Base-by-base conservation (phyloP, 2,797 vertebrate genomes). In the Clarias pachynema region DNA sequence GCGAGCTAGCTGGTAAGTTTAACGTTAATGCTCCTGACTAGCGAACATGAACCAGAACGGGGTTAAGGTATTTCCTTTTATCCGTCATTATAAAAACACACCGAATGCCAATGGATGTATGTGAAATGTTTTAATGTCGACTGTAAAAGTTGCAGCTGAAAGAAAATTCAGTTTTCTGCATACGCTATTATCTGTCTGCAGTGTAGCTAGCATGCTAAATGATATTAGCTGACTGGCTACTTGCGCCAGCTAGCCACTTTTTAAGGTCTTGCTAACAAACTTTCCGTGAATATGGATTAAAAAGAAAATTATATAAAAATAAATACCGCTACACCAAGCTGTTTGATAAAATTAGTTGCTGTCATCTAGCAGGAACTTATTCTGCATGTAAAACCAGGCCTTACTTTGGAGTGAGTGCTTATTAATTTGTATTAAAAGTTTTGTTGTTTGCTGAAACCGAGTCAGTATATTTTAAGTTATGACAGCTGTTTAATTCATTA, bases 11-110 rank as follows among this genome's bases (percentile, higher is more conserved):
- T 78, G 62, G 62, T 66, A 31, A 66, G 29, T 74, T 81, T 53
- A 81, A 59, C 81, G 68, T 81, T 53, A 81, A 66, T 85, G 68
- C 24, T 66, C 24, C 15, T 81, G 62, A 62, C 79, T 68, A 68
- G 79, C 69, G 12, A 44, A 20, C 16, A 31, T 20, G 70, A 68
- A 4, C 79, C 60, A 75, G 57, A 24, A 68, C 62, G 40, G 79
- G 62, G 1, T 86, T 81, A n/a, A 37, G 18, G 68, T 31, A 12
- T 9, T 3, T 56, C n/a, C 49, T 62, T 15, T n/a, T 26, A 29
- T 20, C 5, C 5, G 0, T 14, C 22, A 44, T 65, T 29, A 44
- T 44, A 29, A 63, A 37, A 77, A 34, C 9, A 59, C 29, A 14
- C 16, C 26, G 8, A 53, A 9, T 10, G n/a, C n/a, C 1, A 66